Evolutionary conservation across 2,113 vertebrate species (phyloP), one percentile per base, ranked within the genome.

Genomic region (Blennius ocellaris): DNA sequence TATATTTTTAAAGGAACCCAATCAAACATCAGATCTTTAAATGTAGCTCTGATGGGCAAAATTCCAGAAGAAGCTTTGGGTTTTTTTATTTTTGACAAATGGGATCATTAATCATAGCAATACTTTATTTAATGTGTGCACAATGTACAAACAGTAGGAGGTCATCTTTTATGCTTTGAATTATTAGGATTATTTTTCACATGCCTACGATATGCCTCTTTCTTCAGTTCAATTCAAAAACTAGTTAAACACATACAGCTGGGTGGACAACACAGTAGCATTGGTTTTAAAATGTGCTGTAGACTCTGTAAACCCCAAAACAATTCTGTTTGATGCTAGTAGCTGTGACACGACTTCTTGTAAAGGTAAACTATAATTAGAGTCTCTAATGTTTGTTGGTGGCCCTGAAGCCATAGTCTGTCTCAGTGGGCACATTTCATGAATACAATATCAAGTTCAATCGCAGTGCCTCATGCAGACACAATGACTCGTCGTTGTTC

Each of bases 241-340:
- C 21, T 15, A 17, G 11, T 30, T 47, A 45, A 36, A 55, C 45
- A 58, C 69, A 54, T 54, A 12, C 30, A 68, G 49, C 8, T 51
- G 8, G 15, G 16, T 39, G 10, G 58, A 60, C 41, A 40, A 45
- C 12, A 15, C 11, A 15, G 6, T 30, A 64, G 8, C 30, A n/a
- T 11, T 51, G 52, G 10, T 51, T 51, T 68, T 15, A 47, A 40
- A 17, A 77, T 58, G 39, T n/a, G 48, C 11, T 44, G 21, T 36
- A 36, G n/a, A 52, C 63, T 60, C 36, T 45, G 44, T 88, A 58
- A 52, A 84, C 80, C 50, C 37, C 76, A 82, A 77, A 61, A 64
- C 11, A 37, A 44, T 56, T 67, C 6, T 69, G 47, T 71, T 70
- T 74, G 57, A 54, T 50, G 44, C 16, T 48, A 59, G 45, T 50